Percentiles rank a stretch among this genome's conserved stretches.
These are phyloP conservation scores for Microhierax caerulescens DNA, from an alignment of 2,797 vertebrate species.

Conservation along the genomic window DNA sequence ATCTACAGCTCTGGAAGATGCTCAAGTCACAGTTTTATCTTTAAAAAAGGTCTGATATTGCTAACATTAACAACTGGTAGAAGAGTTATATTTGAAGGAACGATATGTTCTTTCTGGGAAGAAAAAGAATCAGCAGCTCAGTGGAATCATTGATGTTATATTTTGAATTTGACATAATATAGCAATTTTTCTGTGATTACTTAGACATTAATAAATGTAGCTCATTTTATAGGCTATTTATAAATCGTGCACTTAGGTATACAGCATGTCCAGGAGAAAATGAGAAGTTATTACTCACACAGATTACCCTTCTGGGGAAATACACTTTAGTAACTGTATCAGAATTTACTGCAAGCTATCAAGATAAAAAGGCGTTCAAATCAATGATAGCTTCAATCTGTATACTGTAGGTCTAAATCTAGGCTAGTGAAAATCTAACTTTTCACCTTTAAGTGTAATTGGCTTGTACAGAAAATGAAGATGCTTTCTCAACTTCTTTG, in stretches of 20 bases:
- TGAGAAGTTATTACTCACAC: background rate
- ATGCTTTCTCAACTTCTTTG: background rate
- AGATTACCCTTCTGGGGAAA: background rate
- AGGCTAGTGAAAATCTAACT: background rate
- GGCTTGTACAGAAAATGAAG: background rate
- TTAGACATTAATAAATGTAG: background rate
- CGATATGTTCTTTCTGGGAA: background rate
- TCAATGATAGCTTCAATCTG: background rate
- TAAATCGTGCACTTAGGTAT: background rate
- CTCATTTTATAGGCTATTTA: background rate
- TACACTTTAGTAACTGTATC: background rate
- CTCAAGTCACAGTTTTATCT: background rate
- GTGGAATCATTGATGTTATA: background rate
- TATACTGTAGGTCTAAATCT: background rate
- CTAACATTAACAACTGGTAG: background rate
- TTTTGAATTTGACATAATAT: background rate
- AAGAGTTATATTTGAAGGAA: background rate
- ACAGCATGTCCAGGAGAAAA: background rate
- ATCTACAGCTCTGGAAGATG: background rate
- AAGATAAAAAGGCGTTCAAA: background rate
- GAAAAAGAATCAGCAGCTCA: background rate
- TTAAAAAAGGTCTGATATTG: background rate
- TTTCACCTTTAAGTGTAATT: background rate
- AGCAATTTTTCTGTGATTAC: background rate
- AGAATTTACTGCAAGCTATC: background rate